Percentiles rank a stretch among this genome's conserved stretches.
Conservation (phyloP, 2,888 invertebrate genomes). For the Archips xylosteana region DNA sequence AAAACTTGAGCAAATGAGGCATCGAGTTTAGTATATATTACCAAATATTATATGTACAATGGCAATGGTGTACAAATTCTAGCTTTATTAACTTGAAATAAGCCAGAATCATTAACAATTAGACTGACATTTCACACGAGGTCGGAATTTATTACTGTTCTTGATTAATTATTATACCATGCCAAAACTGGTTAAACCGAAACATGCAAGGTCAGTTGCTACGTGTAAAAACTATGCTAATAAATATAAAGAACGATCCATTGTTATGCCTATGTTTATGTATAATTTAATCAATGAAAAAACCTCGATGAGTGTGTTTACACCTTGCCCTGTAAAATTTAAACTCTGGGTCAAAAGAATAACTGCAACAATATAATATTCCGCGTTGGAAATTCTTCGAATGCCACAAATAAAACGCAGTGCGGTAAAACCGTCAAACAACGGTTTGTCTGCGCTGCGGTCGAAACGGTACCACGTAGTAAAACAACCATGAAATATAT, state of each 20-base stretch:
- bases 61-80: slow-evolving; percentile 13
- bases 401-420: slow-evolving; percentile 11
- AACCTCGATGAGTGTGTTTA: too few relatives aligned
- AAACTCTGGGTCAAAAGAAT: background rate
- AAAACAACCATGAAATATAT: slow-evolving; percentile 25
- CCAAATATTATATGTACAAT: slow-evolving; percentile 4
- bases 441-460: slow-evolving; percentile 5
- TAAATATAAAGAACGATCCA: background rate
- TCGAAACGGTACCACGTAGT: background rate
- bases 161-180: background rate
- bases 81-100: slow-evolving; percentile 25
- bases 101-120: slow-evolving; percentile 36
- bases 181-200: background rate
- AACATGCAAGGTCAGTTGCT: slow-evolving; percentile 1
- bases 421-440: slow-evolving; percentile 15
- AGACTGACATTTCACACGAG: slow-evolving; percentile 34
- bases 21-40: background rate
- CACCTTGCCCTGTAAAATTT: background rate
- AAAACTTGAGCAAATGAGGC: background rate
- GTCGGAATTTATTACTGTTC: slow-evolving; percentile 21
- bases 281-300: background rate
- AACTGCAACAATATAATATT: slow-evolving; percentile 2
- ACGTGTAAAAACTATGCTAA: background rate
- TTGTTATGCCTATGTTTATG: background rate
- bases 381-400: background rate